Base-by-base conservation (phyloP, 2,797 vertebrate species). In the Leptodactylus fallax region DNA sequence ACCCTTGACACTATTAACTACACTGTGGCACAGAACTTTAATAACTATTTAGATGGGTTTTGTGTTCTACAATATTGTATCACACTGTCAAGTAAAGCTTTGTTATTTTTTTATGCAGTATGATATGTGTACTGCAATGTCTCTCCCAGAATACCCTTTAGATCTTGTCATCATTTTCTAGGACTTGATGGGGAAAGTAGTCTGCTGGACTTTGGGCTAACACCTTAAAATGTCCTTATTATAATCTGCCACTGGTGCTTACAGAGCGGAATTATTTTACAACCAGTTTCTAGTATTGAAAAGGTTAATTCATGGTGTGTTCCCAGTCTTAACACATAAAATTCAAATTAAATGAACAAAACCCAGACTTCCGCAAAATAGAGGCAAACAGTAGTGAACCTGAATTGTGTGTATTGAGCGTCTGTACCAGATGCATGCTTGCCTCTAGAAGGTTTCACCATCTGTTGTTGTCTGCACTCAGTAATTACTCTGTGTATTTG, bases 401-500 rank as follows among this genome's bases (percentile, higher is more conserved):
- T 86, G 51, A 80, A 77, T 83, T 83, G 74, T 72, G 76, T 47
- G 76, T 67, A 71, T 85, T 58, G 83, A 85, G 78, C 53, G 79
- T 61, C 19, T 79, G 23, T 49, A 25, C 84, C 88, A 89, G 88
- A 86, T 86, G 88, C 71, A 85, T 85, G 55, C 82, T 85, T 49
- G 71, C 71, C 67, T 86, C 67, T 82, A 89, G 85, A 83, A 79
- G 80, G 71, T 67, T 83, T 79, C 61, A 83, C 80, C 88, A 89
- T 89, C 71, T 89, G 84, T 51, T 88, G 77, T 85, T 88, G 69
- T 81, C 67, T 88, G 60, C 61, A 85, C 69, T 74, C 67, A 71
- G 56, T 89, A 89, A 89, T 89, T 89, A 89, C 7, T 56, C 36
- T 85, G 77, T 89, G 79, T 78, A 83, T 65, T 83, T 86, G 88